Evolutionary conservation across 2,113 vertebrate species (phyloP), one percentile per base, ranked within the genome.

Genomic region (Laticauda laticaudata): DNA sequence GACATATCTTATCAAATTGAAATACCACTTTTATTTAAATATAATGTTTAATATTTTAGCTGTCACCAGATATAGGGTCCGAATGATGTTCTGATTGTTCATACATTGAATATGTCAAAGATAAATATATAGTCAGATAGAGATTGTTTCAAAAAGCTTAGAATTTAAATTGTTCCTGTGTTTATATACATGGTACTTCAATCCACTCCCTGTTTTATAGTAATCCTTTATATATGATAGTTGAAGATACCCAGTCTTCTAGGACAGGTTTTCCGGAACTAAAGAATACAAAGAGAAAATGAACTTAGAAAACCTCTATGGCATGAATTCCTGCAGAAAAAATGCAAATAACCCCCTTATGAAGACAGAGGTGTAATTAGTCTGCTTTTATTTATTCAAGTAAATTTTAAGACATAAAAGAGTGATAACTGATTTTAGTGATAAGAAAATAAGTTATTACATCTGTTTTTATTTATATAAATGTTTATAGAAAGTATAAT

Each of bases 1-100:
- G 57, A 95, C 61, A 3, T 43, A 90, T 8, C n/a, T 81, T 92
- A 4, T 11, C 93, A 88, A 20, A 59, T 45, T 54, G 14, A 43
- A 91, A 45, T n/a, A 92, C 14, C 0, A 88, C 93, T 94, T 96
- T 96, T 92, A 61, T 94, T 95, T 86, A 45, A 59, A 91, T 94
- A 91, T 91, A 89, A 48, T 57, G 88, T 92, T 90, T 89, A 92
- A 3, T 48, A 94, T 85, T 94, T 94, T 43, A 92, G 0, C 91
- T 93, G 93, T 94, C 87, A 94, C 2, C 34, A 94, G 18, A 2
- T 95, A 88, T 29, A 69, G 56, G 75, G 15, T 45, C 85, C 93
- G 39, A 92, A 54, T 81, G 1, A 39, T 43, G 11, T 9, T 59
- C 91, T 69, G 43, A 7, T 53, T 91, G 61, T 81, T 8, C 64